Conservation (phyloP, 1,140 invertebrate genomes). For the Sarcophaga bullata region DNA sequence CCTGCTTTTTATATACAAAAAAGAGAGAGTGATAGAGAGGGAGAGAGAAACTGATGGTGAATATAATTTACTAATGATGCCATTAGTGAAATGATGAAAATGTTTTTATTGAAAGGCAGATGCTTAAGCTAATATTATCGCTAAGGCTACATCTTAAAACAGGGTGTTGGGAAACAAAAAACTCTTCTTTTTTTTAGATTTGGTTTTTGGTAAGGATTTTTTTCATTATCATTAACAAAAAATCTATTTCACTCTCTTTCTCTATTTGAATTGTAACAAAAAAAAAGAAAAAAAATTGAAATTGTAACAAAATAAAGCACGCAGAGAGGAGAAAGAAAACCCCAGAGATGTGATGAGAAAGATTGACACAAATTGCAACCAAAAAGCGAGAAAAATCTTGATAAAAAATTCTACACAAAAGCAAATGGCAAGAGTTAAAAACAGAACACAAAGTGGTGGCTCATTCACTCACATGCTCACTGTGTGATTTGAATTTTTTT, state of each 20-base stretch:
- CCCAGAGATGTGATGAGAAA: constrained; percentile 6
- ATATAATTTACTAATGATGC: constrained; percentile 1
- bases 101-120: background rate
- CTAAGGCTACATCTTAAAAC: background rate
- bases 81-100: background rate
- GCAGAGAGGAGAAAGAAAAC: background rate
- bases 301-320: background rate
- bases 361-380: constrained; percentile 23
- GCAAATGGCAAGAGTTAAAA: background rate
- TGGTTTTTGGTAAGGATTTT: no score
- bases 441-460: no score
- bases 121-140: constrained; percentile 5
- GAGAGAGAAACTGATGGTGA: background rate
- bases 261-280: constrained; percentile 7
- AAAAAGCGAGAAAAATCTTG: constrained; percentile 24
- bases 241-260: background rate
- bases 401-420: background rate
- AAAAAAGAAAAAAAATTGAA: background rate
- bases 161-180: background rate
- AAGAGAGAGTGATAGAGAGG: background rate
- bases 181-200: no score
- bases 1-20: background rate
- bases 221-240: constrained; percentile 5
- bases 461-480: no score
- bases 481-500: no score